Percentiles rank a stretch among this genome's conserved stretches.
Evolutionary conservation across 2,113 vertebrate species (phyloP).

Genomic region (Chaetorhynchus papuensis): DNA sequence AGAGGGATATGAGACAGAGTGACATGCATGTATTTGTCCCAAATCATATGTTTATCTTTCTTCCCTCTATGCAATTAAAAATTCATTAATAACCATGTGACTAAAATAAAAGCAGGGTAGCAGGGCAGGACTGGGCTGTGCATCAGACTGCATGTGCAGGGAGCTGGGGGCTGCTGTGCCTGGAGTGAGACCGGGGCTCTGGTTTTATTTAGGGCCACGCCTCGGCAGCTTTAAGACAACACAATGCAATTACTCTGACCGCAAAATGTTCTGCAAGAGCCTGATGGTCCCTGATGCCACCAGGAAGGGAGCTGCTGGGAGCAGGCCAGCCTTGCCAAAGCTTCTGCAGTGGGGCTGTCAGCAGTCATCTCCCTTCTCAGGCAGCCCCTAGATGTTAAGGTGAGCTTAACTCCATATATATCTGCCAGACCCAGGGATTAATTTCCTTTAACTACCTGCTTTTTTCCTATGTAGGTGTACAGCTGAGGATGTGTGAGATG

Average conservation of each 20-base stretch:
- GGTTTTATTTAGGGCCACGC: not conserved
- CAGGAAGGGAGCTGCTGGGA: not conserved
- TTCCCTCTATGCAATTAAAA: not conserved
- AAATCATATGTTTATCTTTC: not conserved
- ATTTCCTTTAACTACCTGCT: not conserved
- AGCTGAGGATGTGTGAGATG: not conserved
- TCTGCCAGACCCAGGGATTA: not conserved
- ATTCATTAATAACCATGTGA: not conserved
- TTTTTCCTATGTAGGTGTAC: not conserved
- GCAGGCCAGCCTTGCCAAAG: not conserved
- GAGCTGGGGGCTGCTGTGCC: not conserved
- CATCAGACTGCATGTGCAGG: fast-evolving
- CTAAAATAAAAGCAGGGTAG: not conserved
- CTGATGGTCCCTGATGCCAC: not conserved
- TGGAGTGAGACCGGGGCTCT: not conserved
- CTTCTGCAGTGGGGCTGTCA: fast-evolving
- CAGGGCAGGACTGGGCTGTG: not conserved
- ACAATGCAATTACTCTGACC: not conserved
- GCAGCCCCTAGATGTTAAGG: not conserved
- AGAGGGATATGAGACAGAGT: not conserved
- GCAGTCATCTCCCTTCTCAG: not conserved
- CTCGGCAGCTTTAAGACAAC: not conserved
- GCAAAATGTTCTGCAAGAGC: not conserved
- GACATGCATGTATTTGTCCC: not conserved
- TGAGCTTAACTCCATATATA: not conserved